Conservation (phyloP, 2,797 vertebrate genomes). For the Toxotes lorentzi region DNA sequence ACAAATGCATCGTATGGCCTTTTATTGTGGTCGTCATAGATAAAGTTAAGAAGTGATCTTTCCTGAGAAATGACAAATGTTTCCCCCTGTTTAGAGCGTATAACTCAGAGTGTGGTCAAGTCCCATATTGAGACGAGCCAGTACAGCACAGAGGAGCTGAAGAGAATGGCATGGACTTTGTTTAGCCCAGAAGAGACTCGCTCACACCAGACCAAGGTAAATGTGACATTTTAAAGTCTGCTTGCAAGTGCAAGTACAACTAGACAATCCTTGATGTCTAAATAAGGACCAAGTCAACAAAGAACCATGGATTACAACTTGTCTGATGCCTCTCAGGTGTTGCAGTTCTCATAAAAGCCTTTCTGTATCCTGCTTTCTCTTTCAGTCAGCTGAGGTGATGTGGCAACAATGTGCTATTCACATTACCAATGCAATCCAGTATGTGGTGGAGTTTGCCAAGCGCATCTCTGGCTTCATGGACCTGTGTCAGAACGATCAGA, state of each 20-base stretch:
- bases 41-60: background rate
- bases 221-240: background rate
- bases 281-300: background rate
- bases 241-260: background rate
- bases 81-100: slow-evolving; percentile 81
- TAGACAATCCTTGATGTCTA: background rate
- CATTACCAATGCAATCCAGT: slow-evolving; percentile 94
- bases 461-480: slow-evolving; percentile 95
- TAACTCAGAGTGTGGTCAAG: slow-evolving; percentile 92
- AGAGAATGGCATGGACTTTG: slow-evolving; percentile 88
- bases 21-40: background rate
- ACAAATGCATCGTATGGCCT: too few relatives aligned
- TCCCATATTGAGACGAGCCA: slow-evolving; percentile 93
- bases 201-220: slow-evolving; percentile 89
- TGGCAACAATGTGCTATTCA: slow-evolving; percentile 93
- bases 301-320: background rate
- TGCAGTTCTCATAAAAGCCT: slow-evolving; percentile 16
- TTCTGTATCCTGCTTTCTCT: slow-evolving; percentile 38
- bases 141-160: slow-evolving; percentile 91
- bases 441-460: slow-evolving; percentile 95
- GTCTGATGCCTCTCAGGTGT: background rate
- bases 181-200: slow-evolving; percentile 90
- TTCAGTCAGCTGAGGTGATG: slow-evolving; percentile 90
- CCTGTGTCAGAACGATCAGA: slow-evolving; percentile 95
- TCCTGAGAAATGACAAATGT: background rate